Evolutionary conservation across 2,113 vertebrate species (phyloP), one percentile per base, ranked within the genome.

Genomic region (Stegostoma tigrinum): DNA sequence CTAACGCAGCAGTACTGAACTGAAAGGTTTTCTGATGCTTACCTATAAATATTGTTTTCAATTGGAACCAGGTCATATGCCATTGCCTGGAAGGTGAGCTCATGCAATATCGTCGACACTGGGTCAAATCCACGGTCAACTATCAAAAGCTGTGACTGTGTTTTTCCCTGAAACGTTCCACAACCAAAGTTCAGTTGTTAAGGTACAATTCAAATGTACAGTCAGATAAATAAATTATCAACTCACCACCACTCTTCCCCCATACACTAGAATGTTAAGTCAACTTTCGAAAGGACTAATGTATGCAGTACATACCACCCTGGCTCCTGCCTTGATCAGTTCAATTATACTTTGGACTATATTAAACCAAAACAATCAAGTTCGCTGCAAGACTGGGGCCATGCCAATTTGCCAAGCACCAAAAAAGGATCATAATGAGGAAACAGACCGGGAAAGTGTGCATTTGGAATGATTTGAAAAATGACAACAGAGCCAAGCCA

Each of bases 21-120:
- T 12, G 42, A 94, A 93, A 27, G 17, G 34, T 38, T 42, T 15
- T 75, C 0, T 27, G 96, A 72, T 97, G 97, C 98, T 98, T 98
- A 98, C 99, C 98, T 99, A 98, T 99, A 99, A 96, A 97, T 98
- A 97, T 99, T 98, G 78, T 98, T 98, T 97, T 98, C 97, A 97
- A 99, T 98, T 27, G 98, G 97, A n/a, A 99, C 97, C n/a, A 99
- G 98, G 97, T 99, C 99, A 83, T 99, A 99, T 14, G 98, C 98
- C 99, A 99, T 99, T 97, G 99, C 99, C 97, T 99, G 99, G 97
- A 99, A 99, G 96, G 99, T 99, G 96, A 99, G 98, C 96, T 99
- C 99, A 95, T 99, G 99, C 55, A 99, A 98, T 90, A 99, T 98
- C 96, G 99, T 98, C 75, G 98, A 99, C 91, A 99, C 98, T 0